Evolutionary conservation across 2,113 vertebrate genomes (phyloP).

Genomic region (Tylochromis polylepis): DNA sequence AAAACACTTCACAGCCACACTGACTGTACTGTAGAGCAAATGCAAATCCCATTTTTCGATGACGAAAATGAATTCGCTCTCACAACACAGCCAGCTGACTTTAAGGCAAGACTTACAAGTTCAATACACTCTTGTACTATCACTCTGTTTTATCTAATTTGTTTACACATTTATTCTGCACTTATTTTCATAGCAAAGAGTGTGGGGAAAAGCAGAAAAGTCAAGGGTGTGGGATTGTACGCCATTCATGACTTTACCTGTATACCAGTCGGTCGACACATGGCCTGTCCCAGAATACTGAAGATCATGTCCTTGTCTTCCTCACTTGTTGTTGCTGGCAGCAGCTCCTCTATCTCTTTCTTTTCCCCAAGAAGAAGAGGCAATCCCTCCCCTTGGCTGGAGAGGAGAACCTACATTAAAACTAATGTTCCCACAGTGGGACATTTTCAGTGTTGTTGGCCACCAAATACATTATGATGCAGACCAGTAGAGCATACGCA

Average conservation of each 20-base stretch:
- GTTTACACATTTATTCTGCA: no score
- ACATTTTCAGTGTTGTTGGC: not conserved
- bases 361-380: slow-evolving; percentile 91
- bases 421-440: not conserved
- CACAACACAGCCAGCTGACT: no score
- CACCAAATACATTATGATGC: not conserved
- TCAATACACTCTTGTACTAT: not conserved
- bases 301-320: slow-evolving; percentile 93
- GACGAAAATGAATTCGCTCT: no score
- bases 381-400: slow-evolving; percentile 94
- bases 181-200: no score
- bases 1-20: no score
- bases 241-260: slow-evolving; percentile 71
- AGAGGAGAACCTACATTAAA: not conserved
- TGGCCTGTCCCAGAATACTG: slow-evolving; percentile 93
- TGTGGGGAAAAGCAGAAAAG: not conserved
- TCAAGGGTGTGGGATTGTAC: not conserved
- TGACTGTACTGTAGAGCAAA: no score
- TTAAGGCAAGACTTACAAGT: no score
- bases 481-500: not conserved
- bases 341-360: slow-evolving; percentile 88
- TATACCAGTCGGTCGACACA: slow-evolving; percentile 94
- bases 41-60: no score
- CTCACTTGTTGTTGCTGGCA: slow-evolving; percentile 82
- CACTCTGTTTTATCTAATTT: not conserved